Percentiles rank a stretch among this genome's conserved stretches.
Conservation (phyloP, 2,113 vertebrate species). For the Sinocyclocheilus grahami region DNA sequence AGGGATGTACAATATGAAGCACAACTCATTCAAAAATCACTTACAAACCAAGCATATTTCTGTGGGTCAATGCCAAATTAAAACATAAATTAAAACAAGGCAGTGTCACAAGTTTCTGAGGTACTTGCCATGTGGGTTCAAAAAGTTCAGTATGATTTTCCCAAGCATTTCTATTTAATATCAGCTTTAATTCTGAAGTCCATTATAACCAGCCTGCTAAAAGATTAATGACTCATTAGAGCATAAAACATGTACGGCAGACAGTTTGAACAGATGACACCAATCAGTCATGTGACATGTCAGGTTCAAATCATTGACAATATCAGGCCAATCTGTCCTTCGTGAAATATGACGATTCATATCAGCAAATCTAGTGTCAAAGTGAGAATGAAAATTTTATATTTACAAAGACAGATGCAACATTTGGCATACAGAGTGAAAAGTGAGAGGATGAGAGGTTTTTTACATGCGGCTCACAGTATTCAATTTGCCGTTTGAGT, state of each 20-base stretch:
- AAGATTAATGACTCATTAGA: not conserved
- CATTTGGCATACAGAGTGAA: slow-evolving; percentile 7
- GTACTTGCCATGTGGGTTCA: not conserved
- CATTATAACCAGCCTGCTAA: not conserved
- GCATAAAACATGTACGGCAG: not conserved
- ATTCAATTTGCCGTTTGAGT: slow-evolving; percentile 25
- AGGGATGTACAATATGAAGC: no score
- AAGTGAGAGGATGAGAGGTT: not conserved
- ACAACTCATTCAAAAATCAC: no score
- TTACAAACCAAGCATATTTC: no score
- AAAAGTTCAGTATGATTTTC: not conserved
- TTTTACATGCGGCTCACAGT: not conserved
- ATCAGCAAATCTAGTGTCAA: not conserved
- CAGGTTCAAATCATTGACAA: no score
- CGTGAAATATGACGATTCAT: slow-evolving; percentile 4
- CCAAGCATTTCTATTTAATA: slow-evolving; percentile 7
- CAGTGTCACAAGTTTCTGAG: not conserved
- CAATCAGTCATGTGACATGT: not conserved
- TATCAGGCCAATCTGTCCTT: not conserved
- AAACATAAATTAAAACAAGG: not conserved
- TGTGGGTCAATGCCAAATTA: no score
- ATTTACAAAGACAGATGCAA: slow-evolving; percentile 39
- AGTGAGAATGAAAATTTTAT: not conserved
- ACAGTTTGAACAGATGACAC: not conserved
- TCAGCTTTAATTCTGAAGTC: not conserved